Percentiles rank a stretch among this genome's conserved stretches.
Evolutionary conservation across 2,113 vertebrate genomes (phyloP).

Genomic region (Bambusicola thoracicus): DNA sequence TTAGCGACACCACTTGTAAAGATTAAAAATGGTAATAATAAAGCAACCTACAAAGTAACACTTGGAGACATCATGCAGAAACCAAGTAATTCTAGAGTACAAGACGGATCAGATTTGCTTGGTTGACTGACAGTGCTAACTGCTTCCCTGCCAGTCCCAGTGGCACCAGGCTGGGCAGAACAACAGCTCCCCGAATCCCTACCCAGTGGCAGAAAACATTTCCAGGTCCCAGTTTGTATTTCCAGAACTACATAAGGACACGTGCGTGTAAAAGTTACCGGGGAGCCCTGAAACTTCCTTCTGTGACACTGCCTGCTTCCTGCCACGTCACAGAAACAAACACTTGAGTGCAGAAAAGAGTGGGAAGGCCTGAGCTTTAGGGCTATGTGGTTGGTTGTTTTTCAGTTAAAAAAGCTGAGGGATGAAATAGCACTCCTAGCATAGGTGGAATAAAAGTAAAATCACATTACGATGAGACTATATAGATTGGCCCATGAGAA

Average conservation of each 20-base stretch:
- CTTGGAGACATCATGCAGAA: conserved; percentile 65
- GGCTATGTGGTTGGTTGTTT: neutral
- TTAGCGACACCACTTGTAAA: conserved; percentile 21
- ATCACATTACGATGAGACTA: neutral
- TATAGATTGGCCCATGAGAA: conserved; percentile 43
- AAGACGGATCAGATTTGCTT: neutral
- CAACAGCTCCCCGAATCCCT: neutral
- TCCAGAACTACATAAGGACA: neutral
- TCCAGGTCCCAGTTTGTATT: conserved; percentile 28
- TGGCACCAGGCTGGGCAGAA: neutral
- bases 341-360: neutral
- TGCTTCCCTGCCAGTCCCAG: neutral
- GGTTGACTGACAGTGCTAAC: neutral
- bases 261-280: conserved; percentile 55
- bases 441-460: conserved; percentile 20
- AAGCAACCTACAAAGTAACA: conserved; percentile 57
- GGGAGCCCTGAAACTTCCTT: conserved; percentile 41
- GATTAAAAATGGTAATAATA: conserved; percentile 48
- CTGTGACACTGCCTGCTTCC: conserved; percentile 16
- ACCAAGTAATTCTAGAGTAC: neutral
- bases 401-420: neutral
- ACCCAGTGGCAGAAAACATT: neutral
- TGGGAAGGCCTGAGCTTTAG: neutral
- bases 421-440: conserved; percentile 47
- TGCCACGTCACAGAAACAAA: neutral